phyloP scores from a whole-genome alignment of 2,888 invertebrate genomes.

The Drosophila nr. fundita region DNA sequence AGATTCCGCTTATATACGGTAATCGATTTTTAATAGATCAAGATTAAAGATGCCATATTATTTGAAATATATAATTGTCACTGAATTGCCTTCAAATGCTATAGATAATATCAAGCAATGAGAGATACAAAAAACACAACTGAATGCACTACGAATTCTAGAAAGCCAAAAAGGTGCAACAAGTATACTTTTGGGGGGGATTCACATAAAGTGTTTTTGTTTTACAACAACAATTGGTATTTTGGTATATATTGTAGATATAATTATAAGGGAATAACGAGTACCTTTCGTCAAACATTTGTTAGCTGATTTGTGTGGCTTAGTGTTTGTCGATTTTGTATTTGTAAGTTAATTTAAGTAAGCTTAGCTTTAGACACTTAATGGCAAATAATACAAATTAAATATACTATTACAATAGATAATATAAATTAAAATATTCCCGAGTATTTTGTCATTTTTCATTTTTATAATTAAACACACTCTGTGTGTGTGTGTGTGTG shows the following conservation, averaged over 20 bases:
- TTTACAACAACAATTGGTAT: constrained; percentile 15
- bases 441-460: neutral
- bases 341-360: constrained; percentile 32
- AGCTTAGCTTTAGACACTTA: constrained; percentile 58
- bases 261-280: constrained; percentile 39
- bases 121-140: neutral
- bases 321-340: constrained; percentile 29
- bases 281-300: constrained; percentile 53
- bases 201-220: neutral
- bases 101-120: neutral
- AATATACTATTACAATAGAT: constrained; percentile 8
- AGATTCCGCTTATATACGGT: neutral
- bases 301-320: constrained; percentile 43
- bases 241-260: constrained; percentile 12
- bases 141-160: constrained; percentile 18
- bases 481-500: constrained; percentile 22
- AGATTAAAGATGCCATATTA: neutral
- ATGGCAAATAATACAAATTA: constrained; percentile 46
- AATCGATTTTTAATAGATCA: neutral
- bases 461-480: constrained; percentile 5
- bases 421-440: constrained; percentile 1
- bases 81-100: constrained; percentile 8
- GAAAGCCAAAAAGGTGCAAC: constrained; percentile 12
- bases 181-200: neutral
- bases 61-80: neutral